Percentiles rank a stretch among this genome's conserved stretches.
Evolutionary conservation across 2,113 vertebrate genomes (phyloP).

Genomic region (Heterochromis multidens): DNA sequence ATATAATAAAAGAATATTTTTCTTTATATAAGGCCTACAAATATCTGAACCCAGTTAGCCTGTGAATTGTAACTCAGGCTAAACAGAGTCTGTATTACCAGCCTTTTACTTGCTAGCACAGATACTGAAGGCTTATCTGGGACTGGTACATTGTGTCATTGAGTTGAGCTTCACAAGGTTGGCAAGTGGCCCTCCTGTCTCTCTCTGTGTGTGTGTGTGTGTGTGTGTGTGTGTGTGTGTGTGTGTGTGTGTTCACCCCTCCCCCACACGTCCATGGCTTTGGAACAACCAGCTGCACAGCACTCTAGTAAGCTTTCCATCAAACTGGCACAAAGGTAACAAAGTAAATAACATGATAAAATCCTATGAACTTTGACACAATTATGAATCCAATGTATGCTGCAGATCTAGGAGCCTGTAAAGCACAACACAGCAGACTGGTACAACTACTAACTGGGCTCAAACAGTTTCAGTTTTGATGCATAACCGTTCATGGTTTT

Average conservation of each 20-base stretch:
- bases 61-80: background rate
- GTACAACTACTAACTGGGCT: background rate
- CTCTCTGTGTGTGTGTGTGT: background rate
- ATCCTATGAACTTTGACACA: background rate
- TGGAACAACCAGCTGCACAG: conserved; percentile 49
- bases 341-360: background rate
- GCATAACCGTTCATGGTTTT: background rate
- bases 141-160: conserved; percentile 63
- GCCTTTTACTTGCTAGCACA: background rate
- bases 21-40: too few relatives aligned
- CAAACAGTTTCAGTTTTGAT: background rate
- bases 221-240: conserved; percentile 1
- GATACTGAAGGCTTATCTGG: conserved; percentile 43
- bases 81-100: background rate
- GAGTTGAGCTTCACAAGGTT: conserved; percentile 61
- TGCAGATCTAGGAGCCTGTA: background rate
- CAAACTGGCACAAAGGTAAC: conserved; percentile 1
- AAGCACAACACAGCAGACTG: background rate
- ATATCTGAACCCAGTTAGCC: background rate
- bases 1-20: too few relatives aligned
- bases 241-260: conserved; percentile 13
- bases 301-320: conserved; percentile 42
- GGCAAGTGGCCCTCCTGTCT: conserved; percentile 49
- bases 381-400: background rate
- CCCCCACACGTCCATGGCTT: conserved; percentile 38